These are phyloP conservation scores for Bostrychus sinensis DNA, from an alignment of 2,113 vertebrate species.

Conservation along the genomic window DNA sequence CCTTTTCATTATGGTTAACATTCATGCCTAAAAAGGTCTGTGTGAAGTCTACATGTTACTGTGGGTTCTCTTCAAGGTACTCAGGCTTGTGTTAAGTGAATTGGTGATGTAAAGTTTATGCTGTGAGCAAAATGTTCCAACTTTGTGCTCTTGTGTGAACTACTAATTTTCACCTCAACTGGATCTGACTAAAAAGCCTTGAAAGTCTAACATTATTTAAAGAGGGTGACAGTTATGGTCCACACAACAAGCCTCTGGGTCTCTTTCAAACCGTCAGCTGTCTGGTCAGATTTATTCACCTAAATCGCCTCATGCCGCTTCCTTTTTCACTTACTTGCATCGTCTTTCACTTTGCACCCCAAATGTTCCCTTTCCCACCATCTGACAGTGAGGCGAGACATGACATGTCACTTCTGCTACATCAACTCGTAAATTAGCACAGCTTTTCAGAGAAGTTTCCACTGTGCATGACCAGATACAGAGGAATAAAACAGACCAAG, in stretches of 20 bases:
- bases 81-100: too few species aligned
- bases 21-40: too few species aligned
- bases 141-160: conserved; percentile 18
- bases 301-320: conserved; percentile 4
- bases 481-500: neutral
- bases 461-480: neutral
- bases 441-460: neutral
- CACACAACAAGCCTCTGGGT: conserved; percentile 16
- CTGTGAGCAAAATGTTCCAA: conserved; percentile 3
- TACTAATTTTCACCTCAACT: neutral
- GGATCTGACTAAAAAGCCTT: conserved; percentile 3
- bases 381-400: conserved; percentile 30
- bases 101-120: neutral
- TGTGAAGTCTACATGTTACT: too few species aligned
- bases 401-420: conserved; percentile 31
- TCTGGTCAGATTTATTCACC: conserved; percentile 15
- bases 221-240: conserved; percentile 18
- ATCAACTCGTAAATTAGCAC: conserved; percentile 31
- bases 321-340: conserved; percentile 22
- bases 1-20: too few species aligned
- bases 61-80: too few species aligned
- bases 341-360: conserved; percentile 7
- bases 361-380: conserved; percentile 36
- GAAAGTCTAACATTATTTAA: conserved; percentile 16
- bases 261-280: conserved; percentile 29